A percentile compares a stretch with the other conserved stretches of the same genome.
Evolutionary conservation across 2,797 vertebrate genomes (phyloP).

Genomic region (Syncerus caffer): DNA sequence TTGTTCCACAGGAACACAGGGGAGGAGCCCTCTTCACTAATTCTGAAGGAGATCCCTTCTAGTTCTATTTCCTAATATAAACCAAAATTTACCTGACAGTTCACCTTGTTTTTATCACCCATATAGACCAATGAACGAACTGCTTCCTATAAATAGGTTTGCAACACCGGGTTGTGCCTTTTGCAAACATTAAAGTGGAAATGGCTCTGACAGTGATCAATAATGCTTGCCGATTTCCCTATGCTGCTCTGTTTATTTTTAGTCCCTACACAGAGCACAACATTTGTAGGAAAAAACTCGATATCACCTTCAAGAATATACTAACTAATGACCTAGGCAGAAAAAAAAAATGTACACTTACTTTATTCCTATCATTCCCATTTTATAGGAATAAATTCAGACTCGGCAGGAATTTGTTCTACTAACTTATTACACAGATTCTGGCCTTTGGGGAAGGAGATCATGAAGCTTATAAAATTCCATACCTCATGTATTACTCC

Average conservation of each 20-base stretch:
- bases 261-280: conserved; percentile 24
- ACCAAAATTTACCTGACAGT: conserved; percentile 54
- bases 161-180: conserved; percentile 51
- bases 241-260: conserved; percentile 69
- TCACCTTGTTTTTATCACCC: conserved; percentile 45
- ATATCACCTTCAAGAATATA: conserved; percentile 52
- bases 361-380: conserved; percentile 35
- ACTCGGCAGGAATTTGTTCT: conserved; percentile 41
- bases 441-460: conserved; percentile 59
- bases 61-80: conserved; percentile 48
- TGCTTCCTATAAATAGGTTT: conserved; percentile 52
- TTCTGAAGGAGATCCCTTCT: conserved; percentile 44
- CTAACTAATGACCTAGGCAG: conserved; percentile 38
- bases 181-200: conserved; percentile 66
- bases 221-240: conserved; percentile 53
- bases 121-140: conserved; percentile 31
- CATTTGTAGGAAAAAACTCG: conserved; percentile 45
- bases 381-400: conserved; percentile 52
- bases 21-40: not conserved
- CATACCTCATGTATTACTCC: conserved; percentile 49
- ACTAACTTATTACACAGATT: conserved; percentile 44
- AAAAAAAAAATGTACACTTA: conserved; percentile 23
- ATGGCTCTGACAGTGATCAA: conserved; percentile 70
- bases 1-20: not conserved
- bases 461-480: conserved; percentile 57